Evolutionary conservation across 2,888 invertebrate genomes (phyloP), one percentile per base, ranked within the genome.

Genomic region (Erebia ligea): DNA sequence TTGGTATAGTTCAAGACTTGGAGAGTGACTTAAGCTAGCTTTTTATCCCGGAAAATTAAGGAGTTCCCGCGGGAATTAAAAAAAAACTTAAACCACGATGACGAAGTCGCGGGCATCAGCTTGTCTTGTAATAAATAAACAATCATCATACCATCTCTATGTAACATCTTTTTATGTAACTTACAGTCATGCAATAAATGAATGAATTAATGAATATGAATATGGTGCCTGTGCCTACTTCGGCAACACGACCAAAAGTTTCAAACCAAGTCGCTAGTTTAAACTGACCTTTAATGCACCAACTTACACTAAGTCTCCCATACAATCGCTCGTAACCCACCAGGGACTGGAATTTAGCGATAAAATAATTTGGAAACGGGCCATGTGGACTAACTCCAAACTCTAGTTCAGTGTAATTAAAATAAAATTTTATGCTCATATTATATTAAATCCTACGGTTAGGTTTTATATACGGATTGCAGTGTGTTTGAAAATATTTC

Each of bases 321-420:
- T 19, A 66, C 52, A 63, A 67, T 25, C 69, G 58, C 72, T 72
- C 67, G 50, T 45, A 63, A 67, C 57, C 69, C 62, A 58, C 67
- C 73, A 59, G 73, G 67, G 65, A 50, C 68, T 73, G 66, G 62
- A 73, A 73, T 68, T 70, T 70, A 72, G 66, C 67, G 70, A 68
- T 73, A 69, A 70, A 70, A 71, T 71, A 73, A 66, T 68, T 71
- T 73, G 71, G 70, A 73, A 69, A 63, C 58, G 40, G 21, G 71
- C 71, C 73, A 73, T 69, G 63, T 73, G 73, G 70, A 69, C 65
- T 68, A 68, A 67, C 58, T 73, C 71, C 70, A 71, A 63, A 68
- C 66, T 65, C 52, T 59, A 70, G 71, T 59, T 67, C 57, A 62
- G 61, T 66, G 57, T 63, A 64, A 64, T 64, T 73, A 73, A 71